phyloP scores from a whole-genome alignment of 2,888 invertebrate genomes.

The Chromoteleia sp. region DNA sequence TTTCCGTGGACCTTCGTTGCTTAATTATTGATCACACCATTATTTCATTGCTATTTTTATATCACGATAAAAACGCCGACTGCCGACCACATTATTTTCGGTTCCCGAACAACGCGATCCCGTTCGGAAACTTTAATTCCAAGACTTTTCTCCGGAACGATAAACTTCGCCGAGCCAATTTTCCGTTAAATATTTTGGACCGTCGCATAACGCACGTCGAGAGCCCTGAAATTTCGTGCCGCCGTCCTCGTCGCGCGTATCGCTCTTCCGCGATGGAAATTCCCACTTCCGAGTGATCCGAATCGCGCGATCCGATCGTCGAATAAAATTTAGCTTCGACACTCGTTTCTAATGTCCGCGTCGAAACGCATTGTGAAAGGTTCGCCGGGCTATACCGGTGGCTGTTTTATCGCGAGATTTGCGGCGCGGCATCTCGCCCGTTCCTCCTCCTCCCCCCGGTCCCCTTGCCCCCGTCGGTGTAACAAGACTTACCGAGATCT shows the following conservation, averaged over 20 bases:
- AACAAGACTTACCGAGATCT: slow-evolving; percentile 85
- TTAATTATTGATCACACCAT: no score
- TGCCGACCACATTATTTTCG: no score
- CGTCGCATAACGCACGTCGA: neutral
- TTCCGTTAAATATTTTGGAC: neutral
- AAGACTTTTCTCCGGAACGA: no score
- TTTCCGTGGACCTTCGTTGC: no score
- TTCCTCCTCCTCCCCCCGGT: slow-evolving; percentile 74
- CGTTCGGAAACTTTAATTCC: no score
- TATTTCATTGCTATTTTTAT: no score
- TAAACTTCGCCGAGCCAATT: slow-evolving; percentile 8
- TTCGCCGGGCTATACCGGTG: slow-evolving; percentile 69
- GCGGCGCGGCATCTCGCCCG: slow-evolving; percentile 80
- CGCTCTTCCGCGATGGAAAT: slow-evolving; percentile 37
- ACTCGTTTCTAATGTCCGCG: slow-evolving; percentile 70
- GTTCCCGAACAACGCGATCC: no score
- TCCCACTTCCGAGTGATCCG: slow-evolving; percentile 35
- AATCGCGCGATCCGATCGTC: slow-evolving; percentile 56
- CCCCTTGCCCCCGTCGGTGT: slow-evolving; percentile 82
- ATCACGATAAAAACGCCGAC: no score
- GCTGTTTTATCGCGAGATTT: slow-evolving; percentile 85
- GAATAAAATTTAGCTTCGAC: slow-evolving; percentile 69
- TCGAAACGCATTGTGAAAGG: slow-evolving; percentile 68
- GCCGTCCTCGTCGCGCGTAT: neutral
- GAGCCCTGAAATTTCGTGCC: neutral